phyloP scores from a whole-genome alignment of 1,140 invertebrate species.

The Drosophila seguyi region DNA sequence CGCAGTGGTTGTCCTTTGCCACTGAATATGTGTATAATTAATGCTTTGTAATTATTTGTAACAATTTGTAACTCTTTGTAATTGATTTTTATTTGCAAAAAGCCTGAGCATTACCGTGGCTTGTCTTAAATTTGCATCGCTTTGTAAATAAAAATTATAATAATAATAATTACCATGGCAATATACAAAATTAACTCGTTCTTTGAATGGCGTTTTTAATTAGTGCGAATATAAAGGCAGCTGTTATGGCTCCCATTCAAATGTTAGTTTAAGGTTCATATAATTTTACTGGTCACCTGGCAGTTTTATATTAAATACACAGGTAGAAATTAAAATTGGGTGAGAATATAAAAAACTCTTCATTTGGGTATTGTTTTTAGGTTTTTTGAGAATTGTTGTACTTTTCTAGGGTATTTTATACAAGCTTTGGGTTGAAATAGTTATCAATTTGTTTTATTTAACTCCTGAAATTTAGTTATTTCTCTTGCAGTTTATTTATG shows the following conservation, averaged over 20 bases:
- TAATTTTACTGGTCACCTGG: not conserved
- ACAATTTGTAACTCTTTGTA: no score
- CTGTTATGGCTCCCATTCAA: not conserved
- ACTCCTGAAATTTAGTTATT: not conserved
- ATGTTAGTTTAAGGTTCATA: not conserved
- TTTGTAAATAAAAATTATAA: not conserved
- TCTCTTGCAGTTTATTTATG: not conserved
- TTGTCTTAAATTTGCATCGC: not conserved
- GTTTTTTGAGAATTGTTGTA: not conserved
- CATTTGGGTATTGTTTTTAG: not conserved
- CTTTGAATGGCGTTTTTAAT: constrained; percentile 5
- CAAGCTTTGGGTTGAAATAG: not conserved
- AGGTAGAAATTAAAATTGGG: not conserved
- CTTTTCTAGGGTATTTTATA: not conserved
- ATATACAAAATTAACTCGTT: constrained; percentile 7
- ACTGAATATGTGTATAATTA: constrained; percentile 4
- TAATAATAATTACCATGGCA: constrained; percentile 1
- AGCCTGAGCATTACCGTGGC: no score
- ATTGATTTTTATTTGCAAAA: not conserved
- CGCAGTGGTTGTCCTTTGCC: constrained; percentile 1
- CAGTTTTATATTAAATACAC: not conserved
- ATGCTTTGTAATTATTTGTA: no score
- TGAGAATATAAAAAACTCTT: not conserved
- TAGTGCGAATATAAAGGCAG: constrained; percentile 1
- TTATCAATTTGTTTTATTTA: not conserved